Evolutionary conservation across 2,888 invertebrate genomes (phyloP).

Genomic region (Cantharis rustica): DNA sequence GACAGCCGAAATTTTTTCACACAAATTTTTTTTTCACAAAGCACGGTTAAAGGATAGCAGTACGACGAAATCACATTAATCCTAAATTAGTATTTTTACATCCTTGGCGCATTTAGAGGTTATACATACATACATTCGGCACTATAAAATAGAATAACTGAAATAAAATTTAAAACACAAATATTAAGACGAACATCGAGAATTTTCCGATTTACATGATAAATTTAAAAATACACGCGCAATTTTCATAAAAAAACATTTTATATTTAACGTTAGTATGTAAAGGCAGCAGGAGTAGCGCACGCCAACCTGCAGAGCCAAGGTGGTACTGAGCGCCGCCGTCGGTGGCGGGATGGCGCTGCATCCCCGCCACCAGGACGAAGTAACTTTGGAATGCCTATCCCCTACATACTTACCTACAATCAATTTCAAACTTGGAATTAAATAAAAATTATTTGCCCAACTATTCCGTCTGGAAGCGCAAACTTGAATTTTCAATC

Average conservation of each 20-base stretch:
- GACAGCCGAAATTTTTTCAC: neutral
- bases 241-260: constrained; percentile 30
- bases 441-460: neutral
- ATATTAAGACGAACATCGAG: constrained; percentile 25
- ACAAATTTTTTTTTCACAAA: neutral
- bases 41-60: neutral
- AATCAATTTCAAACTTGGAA: constrained; percentile 53
- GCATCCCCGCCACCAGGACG: constrained; percentile 54
- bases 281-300: constrained; percentile 37
- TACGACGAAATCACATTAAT: constrained; percentile 25
- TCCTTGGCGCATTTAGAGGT: constrained; percentile 28
- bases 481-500: neutral
- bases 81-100: constrained; percentile 22
- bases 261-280: constrained; percentile 34
- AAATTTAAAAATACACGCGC: constrained; percentile 28
- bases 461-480: neutral
- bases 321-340: constrained; percentile 48
- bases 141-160: constrained; percentile 21
- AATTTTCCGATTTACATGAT: constrained; percentile 37
- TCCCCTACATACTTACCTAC: constrained; percentile 40
- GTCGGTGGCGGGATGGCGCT: constrained; percentile 46
- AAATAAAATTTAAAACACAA: constrained; percentile 34
- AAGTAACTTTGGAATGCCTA: constrained; percentile 62
- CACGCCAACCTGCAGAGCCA: constrained; percentile 46
- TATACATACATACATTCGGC: constrained; percentile 12